Evolutionary conservation across 2,797 vertebrate genomes (phyloP), one percentile per base, ranked within the genome.

Genomic region (Lemur catta): DNA sequence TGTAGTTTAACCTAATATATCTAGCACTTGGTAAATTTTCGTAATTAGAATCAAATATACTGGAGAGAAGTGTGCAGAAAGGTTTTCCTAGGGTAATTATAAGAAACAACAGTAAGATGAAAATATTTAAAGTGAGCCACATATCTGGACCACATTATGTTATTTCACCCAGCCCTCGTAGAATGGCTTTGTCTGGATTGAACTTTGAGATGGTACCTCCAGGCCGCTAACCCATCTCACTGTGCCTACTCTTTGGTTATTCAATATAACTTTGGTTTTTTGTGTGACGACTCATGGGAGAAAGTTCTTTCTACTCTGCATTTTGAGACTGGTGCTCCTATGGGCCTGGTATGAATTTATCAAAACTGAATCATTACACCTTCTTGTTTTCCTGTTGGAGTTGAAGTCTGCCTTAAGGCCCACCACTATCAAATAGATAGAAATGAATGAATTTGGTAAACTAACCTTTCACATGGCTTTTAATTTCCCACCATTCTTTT

Each of bases 161-260:
- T 52, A 3, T 75, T 18, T 22, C 5, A 0, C 10, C 18, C n/a
- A 17, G 78, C 13, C 52, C 14, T 13, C 3, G 0, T 2, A 14
- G 43, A 48, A 14, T 12, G 38, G 9, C 50, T 78, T 26, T 59
- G 9, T 50, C 20, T 72, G 85, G 2, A 9, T 1, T 35, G 38
- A 75, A 17, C 80, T 65, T 57, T 35, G 8, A 35, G 12, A 11
- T 7, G 28, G 2, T n/a, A 15, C 7, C 59, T 63, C 9, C 12
- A 18, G 50, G 12, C 2, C 1, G 17, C 30, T 7, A 57, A 1
- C 22, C 10, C 11, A 13, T 52, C 13, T 71, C n/a, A 7, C 6
- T n/a, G 7, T 41, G 38, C 30, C n/a, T n/a, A 0, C 24, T 46
- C 46, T 43, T 22, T 20, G 7, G 22, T n/a, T 6, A 7, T n/a